Conservation (phyloP, 2,113 vertebrate species). For the Otolemur garnettii region DNA sequence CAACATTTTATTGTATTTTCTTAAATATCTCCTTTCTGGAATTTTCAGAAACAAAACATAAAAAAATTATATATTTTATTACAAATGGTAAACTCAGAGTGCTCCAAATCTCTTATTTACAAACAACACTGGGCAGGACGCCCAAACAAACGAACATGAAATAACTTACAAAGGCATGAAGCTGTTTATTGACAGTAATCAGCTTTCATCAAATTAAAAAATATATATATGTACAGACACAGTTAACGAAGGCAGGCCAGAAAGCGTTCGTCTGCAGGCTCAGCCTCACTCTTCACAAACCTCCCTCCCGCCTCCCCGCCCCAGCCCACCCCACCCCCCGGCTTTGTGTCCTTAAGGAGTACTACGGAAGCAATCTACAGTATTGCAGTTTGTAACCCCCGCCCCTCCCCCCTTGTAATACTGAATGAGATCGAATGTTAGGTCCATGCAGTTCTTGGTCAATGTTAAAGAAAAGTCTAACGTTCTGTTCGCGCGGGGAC, state of each 20-base stretch:
- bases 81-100: constrained; percentile 99
- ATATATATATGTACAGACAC: constrained; percentile 94
- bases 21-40: constrained; percentile 97
- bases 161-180: constrained; percentile 97
- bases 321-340: constrained; percentile 82
- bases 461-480: constrained; percentile 91
- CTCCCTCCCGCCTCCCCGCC: constrained; percentile 86
- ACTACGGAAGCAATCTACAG: constrained; percentile 94
- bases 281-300: constrained; percentile 87
- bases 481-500: constrained; percentile 81
- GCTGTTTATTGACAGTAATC: constrained; percentile 95
- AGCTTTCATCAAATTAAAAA: constrained; percentile 95
- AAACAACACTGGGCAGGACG: constrained; percentile 96
- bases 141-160: constrained; percentile 97
- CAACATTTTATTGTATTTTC: constrained; percentile 94
- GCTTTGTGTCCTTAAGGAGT: constrained; percentile 86
- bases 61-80: constrained; percentile 98
- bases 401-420: constrained; percentile 91
- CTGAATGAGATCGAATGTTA: constrained; percentile 94
- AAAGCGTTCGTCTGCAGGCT: constrained; percentile 89
- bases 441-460: constrained; percentile 97
- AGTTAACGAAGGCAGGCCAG: constrained; percentile 93
- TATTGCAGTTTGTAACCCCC: constrained; percentile 88
- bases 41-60: constrained; percentile 95
- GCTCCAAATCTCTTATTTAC: constrained; percentile 98